phyloP scores from a whole-genome alignment of 1,140 invertebrate genomes.

The Saccostrea glomerata region DNA sequence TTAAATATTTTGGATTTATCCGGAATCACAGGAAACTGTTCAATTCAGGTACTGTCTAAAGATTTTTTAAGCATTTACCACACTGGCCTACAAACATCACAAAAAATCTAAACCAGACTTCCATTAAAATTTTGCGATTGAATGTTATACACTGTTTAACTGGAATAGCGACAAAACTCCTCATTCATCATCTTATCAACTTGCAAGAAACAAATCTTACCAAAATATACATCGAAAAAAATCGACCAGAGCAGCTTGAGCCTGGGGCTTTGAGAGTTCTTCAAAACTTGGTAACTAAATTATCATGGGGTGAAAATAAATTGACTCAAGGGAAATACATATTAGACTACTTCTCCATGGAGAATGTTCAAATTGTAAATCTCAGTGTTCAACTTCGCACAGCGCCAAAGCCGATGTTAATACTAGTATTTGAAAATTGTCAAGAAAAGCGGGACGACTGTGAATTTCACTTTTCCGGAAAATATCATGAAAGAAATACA shows the following conservation, averaged over 20 bases:
- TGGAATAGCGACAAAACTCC: neutral
- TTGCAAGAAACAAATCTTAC: neutral
- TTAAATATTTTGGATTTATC: neutral
- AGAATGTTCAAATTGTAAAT: neutral
- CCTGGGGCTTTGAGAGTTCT: neutral
- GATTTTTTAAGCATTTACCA: neutral
- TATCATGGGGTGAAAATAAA: constrained; percentile 7
- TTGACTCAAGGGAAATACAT: neutral
- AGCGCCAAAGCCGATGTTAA: neutral
- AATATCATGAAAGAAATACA: neutral
- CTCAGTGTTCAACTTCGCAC: neutral
- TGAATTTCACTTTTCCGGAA: neutral
- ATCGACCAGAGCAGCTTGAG: neutral
- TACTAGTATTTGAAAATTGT: neutral
- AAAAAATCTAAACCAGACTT: neutral
- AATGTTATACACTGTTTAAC: neutral
- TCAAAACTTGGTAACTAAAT: neutral
- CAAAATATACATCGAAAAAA: constrained; percentile 9
- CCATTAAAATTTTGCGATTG: neutral
- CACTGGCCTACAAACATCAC: neutral
- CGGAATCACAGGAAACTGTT: neutral
- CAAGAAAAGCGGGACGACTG: neutral
- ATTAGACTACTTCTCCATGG: neutral
- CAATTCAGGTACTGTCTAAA: neutral
- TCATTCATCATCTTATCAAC: neutral